Conservation (phyloP, 2,113 vertebrate genomes). For the Prionailurus viverrinus region DNA sequence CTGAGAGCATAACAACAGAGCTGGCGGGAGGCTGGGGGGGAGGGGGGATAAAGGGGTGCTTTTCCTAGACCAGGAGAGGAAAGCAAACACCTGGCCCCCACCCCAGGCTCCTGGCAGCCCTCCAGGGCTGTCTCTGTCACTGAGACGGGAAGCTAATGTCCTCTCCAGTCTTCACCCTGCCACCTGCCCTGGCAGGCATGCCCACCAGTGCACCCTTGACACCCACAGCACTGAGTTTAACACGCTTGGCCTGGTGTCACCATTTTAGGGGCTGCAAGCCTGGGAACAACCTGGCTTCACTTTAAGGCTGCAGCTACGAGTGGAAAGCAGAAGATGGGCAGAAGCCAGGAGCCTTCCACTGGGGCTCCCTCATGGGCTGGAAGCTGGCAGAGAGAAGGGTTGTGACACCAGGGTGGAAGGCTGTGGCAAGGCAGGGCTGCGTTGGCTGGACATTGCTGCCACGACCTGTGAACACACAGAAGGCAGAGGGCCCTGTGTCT, state of each 20-base stretch:
- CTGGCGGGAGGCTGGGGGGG: background rate
- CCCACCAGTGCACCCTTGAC: background rate
- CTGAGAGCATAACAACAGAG: rapidly evolving
- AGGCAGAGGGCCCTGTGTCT: background rate
- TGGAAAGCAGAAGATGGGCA: rapidly evolving
- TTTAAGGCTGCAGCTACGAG: background rate
- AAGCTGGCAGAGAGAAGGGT: background rate
- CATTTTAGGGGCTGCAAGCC: background rate
- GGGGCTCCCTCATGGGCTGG: background rate
- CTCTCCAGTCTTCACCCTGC: background rate
- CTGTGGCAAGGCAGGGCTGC: background rate
- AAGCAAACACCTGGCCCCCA: background rate
- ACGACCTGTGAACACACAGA: background rate
- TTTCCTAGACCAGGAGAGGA: background rate
- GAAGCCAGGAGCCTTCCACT: rapidly evolving
- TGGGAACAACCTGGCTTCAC: background rate
- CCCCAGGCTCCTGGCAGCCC: no score
- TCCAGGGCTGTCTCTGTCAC: background rate
- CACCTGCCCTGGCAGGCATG: no score
- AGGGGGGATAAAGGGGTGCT: no score
- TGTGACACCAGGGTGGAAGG: background rate
- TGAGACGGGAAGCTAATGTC: background rate
- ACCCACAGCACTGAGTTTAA: no score
- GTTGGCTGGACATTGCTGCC: rapidly evolving
- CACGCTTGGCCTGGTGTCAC: rapidly evolving